Conservation (phyloP, 2,113 vertebrate genomes). For the Cephalopterus ornatus region DNA sequence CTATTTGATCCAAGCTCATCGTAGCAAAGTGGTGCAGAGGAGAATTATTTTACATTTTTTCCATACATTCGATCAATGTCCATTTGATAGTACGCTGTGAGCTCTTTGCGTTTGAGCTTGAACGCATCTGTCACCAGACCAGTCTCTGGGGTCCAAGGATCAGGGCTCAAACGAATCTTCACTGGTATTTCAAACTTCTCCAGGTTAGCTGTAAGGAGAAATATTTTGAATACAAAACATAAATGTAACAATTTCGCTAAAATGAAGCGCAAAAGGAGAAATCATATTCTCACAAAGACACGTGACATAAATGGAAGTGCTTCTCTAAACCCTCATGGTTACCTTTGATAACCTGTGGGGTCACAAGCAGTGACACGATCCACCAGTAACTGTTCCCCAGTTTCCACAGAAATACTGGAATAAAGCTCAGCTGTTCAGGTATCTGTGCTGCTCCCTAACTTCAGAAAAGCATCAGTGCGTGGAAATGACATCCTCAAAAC, state of each 20-base stretch:
- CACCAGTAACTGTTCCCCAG: not conserved
- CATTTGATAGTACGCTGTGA: conserved; percentile 85
- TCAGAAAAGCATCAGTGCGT: not conserved
- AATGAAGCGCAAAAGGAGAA: not conserved
- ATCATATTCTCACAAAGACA: accelerated
- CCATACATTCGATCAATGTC: conserved; percentile 95
- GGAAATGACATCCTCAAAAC: not conserved
- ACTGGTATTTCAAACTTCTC: conserved; percentile 93
- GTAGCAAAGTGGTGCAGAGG: not conserved
- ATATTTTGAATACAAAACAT: not conserved
- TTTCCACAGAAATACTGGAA: not conserved
- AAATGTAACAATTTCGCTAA: not conserved
- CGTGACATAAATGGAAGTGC: accelerated
- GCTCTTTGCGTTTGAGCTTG: conserved; percentile 94
- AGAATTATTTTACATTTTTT: conserved; percentile 69
- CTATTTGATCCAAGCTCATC: conserved; percentile 74
- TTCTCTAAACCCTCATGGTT: not conserved
- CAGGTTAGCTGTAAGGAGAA: conserved; percentile 77
- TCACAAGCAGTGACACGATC: not conserved
- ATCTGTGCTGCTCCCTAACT: not conserved
- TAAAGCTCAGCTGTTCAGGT: not conserved
- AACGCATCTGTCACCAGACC: conserved; percentile 96
- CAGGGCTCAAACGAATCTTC: conserved; percentile 89
- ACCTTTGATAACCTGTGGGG: not conserved
- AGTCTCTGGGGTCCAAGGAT: conserved; percentile 94